Percentiles rank a stretch among this genome's conserved stretches.
Conservation (phyloP, 2,797 vertebrate genomes). For the Jordanella pulchra region DNA sequence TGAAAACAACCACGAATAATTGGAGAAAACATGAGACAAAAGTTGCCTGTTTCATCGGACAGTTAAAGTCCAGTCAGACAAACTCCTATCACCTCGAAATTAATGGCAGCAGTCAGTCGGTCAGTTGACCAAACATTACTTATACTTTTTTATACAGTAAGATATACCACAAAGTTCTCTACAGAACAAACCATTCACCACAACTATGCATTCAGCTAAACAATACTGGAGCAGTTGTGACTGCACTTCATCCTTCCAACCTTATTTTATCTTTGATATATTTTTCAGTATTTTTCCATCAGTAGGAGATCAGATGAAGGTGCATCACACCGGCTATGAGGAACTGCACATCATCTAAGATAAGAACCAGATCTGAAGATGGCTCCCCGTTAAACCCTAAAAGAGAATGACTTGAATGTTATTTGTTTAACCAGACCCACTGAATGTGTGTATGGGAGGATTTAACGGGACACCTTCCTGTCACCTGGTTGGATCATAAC, state of each 20-base stretch:
- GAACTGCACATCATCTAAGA: conserved; percentile 30
- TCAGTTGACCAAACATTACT: too few relatives aligned
- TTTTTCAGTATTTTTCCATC: conserved; percentile 12
- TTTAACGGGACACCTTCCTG: conserved; percentile 41
- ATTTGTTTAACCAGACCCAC: conserved; percentile 41
- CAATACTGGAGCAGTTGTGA: conserved; percentile 37
- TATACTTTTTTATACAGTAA: not conserved
- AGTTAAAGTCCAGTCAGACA: too few relatives aligned
- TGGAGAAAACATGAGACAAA: too few relatives aligned
- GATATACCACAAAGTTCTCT: not conserved
- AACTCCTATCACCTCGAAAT: too few relatives aligned
- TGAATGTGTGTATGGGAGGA: conserved; percentile 45
- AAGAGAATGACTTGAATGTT: conserved; percentile 12
- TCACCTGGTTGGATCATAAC: conserved; percentile 55
- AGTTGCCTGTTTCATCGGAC: too few relatives aligned
- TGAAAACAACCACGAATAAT: too few relatives aligned
- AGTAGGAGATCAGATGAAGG: conserved; percentile 45
- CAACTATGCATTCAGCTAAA: conserved; percentile 14
- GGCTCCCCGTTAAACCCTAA: conserved; percentile 17
- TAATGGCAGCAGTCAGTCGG: too few relatives aligned
- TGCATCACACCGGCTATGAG: not conserved
- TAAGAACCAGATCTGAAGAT: conserved; percentile 59
- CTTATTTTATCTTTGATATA: conserved; percentile 61
- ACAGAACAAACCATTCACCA: not conserved
- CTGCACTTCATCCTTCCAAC: conserved; percentile 72